phyloP scores from a whole-genome alignment of 2,113 vertebrate genomes.

The Psettodes erumei region DNA sequence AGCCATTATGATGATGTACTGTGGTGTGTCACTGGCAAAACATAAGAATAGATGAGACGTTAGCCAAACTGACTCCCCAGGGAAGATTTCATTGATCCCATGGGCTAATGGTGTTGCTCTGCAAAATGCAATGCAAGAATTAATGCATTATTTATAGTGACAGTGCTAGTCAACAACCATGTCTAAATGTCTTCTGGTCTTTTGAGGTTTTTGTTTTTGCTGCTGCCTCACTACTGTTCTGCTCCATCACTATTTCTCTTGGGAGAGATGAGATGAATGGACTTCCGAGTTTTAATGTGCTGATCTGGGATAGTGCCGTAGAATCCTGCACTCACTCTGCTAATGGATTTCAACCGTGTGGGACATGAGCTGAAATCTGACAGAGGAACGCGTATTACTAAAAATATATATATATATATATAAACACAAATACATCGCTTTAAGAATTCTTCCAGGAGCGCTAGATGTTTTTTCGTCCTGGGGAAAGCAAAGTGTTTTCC shows the following conservation, averaged over 20 bases:
- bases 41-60: slow-evolving; percentile 46
- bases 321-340: slow-evolving; percentile 24
- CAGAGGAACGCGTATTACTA: slow-evolving; percentile 26
- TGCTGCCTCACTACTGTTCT: background rate
- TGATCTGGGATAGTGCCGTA: slow-evolving; percentile 25
- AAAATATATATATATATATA: too few species aligned
- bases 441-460: slow-evolving; percentile 10
- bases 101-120: slow-evolving; percentile 35
- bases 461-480: slow-evolving; percentile 6
- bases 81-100: slow-evolving; percentile 50
- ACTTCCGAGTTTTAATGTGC: slow-evolving; percentile 48
- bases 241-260: slow-evolving; percentile 23
- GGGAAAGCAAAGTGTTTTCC: slow-evolving; percentile 35
- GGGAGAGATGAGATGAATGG: slow-evolving; percentile 46
- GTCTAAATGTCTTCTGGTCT: slow-evolving; percentile 29
- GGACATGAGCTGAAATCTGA: slow-evolving; percentile 39
- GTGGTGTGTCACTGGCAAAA: slow-evolving; percentile 49
- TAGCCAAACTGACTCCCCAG: slow-evolving; percentile 26
- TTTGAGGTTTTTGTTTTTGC: slow-evolving; percentile 40
- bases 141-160: slow-evolving; percentile 49
- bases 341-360: slow-evolving; percentile 51
- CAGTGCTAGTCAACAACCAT: slow-evolving; percentile 33
- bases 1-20: slow-evolving; percentile 60
- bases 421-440: slow-evolving; percentile 18
- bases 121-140: slow-evolving; percentile 45